Evolutionary conservation across 2,888 invertebrate genomes (phyloP).

Genomic region (Halictus ligatus): DNA sequence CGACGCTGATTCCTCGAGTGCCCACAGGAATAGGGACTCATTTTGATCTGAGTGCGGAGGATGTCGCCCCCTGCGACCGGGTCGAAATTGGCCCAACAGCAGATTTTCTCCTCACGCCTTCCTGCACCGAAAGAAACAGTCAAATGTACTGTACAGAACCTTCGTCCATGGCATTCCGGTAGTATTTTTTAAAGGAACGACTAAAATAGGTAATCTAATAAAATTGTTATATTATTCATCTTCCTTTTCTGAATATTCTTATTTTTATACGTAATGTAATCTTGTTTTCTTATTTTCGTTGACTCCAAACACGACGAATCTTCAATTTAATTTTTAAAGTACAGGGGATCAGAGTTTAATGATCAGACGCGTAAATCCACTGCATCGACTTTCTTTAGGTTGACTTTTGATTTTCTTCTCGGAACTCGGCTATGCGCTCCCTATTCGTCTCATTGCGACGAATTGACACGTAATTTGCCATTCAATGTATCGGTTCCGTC

Average conservation of each 20-base stretch:
- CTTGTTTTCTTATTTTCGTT: neutral
- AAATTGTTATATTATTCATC: neutral
- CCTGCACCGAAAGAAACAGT: neutral
- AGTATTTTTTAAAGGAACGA: too few species aligned
- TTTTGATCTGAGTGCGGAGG: neutral
- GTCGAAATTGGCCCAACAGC: neutral
- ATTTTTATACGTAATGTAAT: neutral
- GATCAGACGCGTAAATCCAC: slow-evolving; percentile 7
- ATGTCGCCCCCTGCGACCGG: neutral
- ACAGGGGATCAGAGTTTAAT: neutral
- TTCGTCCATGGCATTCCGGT: too few species aligned
- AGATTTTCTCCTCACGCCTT: neutral
- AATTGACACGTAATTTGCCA: slow-evolving; percentile 41
- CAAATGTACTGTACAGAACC: too few species aligned
- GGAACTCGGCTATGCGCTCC: neutral
- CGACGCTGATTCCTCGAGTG: neutral
- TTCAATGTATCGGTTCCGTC: slow-evolving; percentile 37
- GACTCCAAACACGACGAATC: neutral
- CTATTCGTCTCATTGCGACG: slow-evolving; percentile 30
- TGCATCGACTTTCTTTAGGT: slow-evolving; percentile 32
- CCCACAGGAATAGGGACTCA: neutral
- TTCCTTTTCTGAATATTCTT: neutral
- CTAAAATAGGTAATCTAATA: neutral
- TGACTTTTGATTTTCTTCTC: slow-evolving; percentile 40
- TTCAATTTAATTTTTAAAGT: neutral